Base-by-base conservation (phyloP, 2,113 vertebrate genomes). In the Girardinichthys multiradiatus region DNA sequence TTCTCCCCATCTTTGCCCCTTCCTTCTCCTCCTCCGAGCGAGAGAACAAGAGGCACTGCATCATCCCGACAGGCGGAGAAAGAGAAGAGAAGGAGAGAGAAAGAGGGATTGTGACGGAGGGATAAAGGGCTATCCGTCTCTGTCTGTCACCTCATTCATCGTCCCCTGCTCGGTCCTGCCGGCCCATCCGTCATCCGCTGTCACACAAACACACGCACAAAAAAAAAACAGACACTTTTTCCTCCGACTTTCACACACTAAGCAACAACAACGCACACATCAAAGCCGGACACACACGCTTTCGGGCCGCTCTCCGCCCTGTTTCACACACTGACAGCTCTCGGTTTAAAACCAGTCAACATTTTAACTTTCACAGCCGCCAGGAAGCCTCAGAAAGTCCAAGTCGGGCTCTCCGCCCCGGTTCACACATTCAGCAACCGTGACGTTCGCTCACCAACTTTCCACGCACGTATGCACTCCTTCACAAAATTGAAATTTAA, bases 121-220 rank as follows among this genome's bases (percentile, higher is more conserved):
- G 93, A 95, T 95, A 97, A 94, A 96, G 96, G 95, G 94, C 94
- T 96, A 98, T 98, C 96, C 92, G 96, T 98, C 97, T 98, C 94
- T 94, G 96, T 96, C 95, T 94, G 95, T 95, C 91, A 96, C 93
- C 95, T 97, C 96, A 97, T 98, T 98, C 97, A 97, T 96, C 96
- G 94, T 95, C 94, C 93, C 92, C 93, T 96, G 88, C 95, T 95
- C 93, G 93, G 95, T 94, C 95, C 93, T 91, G 95, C 95, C 94
- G 91, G 94, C 91, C 93, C 96, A 98, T 98, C 95, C 93, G 95
- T 98, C 97, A 97, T 98, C 94, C 24, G 92, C 91, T 95, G 95
- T 92, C 95, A 96, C 95, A 91, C 95, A 92, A 94, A 95, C 6
- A 39, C 35, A 35, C 35, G 35, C 35, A 35, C 35, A 96, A 33